These are phyloP conservation scores for Prunella himalayana DNA, from an alignment of 2,113 vertebrate genomes.

Conservation along the genomic window DNA sequence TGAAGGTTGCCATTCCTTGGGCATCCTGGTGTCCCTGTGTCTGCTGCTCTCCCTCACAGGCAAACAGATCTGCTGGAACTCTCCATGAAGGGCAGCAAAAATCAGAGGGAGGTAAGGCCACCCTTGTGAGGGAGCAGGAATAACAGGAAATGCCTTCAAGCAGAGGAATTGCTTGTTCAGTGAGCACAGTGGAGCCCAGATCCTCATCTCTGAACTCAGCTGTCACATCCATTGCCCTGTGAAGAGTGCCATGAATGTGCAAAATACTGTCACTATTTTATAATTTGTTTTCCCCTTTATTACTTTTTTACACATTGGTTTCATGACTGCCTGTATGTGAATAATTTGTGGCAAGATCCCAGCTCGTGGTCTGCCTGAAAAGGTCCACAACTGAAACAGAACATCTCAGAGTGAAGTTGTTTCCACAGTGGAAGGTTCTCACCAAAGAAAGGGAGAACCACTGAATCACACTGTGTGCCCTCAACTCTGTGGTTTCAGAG, in stretches of 20 bases:
- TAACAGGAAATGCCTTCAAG: not conserved
- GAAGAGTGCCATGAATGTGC: not conserved
- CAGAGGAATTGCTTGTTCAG: not conserved
- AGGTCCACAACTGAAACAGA: not conserved
- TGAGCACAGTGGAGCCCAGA: not conserved
- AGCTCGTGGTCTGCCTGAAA: not conserved
- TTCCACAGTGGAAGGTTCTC: not conserved
- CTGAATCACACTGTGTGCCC: not conserved
- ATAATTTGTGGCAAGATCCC: not conserved
- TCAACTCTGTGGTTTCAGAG: not conserved
- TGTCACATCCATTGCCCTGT: not conserved
- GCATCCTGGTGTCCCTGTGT: not conserved
- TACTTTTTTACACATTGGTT: not conserved
- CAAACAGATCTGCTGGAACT: not conserved
- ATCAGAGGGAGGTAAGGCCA: not conserved
- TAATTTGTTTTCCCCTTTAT: not conserved
- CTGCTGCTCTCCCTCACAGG: not conserved
- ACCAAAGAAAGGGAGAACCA: not conserved
- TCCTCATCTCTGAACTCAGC: not conserved
- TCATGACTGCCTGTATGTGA: not conserved
- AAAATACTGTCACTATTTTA: not conserved
- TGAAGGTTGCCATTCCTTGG: not conserved
- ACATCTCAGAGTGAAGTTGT: not conserved
- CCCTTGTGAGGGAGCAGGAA: not conserved
- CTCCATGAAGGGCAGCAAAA: not conserved